Evolutionary conservation across 2,797 vertebrate genomes (phyloP).

Genomic region (Mionectes olivaceus): DNA sequence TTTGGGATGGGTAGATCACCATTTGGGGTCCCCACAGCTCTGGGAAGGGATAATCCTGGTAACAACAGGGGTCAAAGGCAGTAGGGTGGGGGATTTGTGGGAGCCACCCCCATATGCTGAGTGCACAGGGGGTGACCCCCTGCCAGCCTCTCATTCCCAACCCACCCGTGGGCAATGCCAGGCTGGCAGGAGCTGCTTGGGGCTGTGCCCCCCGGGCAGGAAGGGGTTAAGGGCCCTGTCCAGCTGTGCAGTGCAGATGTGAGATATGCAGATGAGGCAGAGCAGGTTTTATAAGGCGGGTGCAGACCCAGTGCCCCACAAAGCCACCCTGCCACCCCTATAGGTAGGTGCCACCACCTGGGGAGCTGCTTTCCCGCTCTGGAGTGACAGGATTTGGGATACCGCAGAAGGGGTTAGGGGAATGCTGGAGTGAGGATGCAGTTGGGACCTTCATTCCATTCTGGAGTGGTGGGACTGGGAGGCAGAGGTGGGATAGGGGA

Average conservation of each 20-base stretch:
- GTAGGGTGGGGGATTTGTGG: neutral
- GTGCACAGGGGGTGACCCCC: neutral
- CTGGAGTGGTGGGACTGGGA: neutral
- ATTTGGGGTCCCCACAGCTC: neutral
- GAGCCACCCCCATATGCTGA: too few species aligned
- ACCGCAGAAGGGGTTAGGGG: neutral
- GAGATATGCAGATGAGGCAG: constrained; percentile 69
- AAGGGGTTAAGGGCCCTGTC: constrained; percentile 13
- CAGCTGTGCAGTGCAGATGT: constrained; percentile 62
- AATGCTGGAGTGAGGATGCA: neutral
- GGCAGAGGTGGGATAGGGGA: accelerated
- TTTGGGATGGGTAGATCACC: neutral
- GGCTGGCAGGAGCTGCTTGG: neutral
- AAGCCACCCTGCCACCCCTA: neutral
- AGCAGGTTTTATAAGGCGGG: constrained; percentile 59
- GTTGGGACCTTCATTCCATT: neutral
- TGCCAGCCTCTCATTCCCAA: accelerated
- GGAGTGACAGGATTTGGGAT: neutral
- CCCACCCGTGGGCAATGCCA: neutral
- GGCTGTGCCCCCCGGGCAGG: neutral
- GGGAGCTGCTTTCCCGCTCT: neutral
- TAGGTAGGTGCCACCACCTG: constrained; percentile 10
- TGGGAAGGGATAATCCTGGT: neutral
- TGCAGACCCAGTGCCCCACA: neutral
- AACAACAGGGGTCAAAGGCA: neutral